Conservation (phyloP, 2,888 invertebrate genomes). For the Stramonita haemastoma region DNA sequence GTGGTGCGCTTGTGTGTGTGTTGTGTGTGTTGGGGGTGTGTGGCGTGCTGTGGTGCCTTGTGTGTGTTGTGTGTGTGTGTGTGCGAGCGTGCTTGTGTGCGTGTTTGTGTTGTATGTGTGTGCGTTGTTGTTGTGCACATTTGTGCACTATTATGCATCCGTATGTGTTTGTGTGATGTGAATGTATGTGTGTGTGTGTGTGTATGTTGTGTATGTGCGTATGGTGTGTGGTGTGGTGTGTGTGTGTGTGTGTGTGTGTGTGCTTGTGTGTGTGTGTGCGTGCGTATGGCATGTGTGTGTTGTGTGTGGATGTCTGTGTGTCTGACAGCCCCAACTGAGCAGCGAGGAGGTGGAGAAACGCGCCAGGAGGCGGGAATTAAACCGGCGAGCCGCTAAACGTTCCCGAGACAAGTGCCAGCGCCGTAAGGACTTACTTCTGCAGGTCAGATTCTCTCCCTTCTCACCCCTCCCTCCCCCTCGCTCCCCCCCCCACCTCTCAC, state of each 20-base stretch:
- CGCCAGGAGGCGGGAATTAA: conserved; percentile 46
- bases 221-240: background rate
- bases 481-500: too few relatives aligned
- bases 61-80: background rate
- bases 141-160: too few relatives aligned
- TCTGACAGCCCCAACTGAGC: conserved; percentile 47
- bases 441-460: conserved; percentile 35
- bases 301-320: background rate
- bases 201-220: background rate
- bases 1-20: too few relatives aligned
- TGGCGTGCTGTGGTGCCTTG: too few relatives aligned
- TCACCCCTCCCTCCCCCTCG: too few relatives aligned
- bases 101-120: too few relatives aligned
- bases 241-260: background rate
- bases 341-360: conserved; percentile 51
- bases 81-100: background rate
- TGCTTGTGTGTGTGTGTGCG: background rate
- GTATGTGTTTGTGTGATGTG: background rate
- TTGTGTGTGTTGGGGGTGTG: too few relatives aligned
- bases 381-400: conserved; percentile 62
- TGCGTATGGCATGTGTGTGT: background rate
- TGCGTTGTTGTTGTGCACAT: too few relatives aligned
- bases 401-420: conserved; percentile 57
- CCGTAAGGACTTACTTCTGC: conserved; percentile 45
- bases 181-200: background rate